A percentile compares a stretch with the other conserved stretches of the same genome.
Conservation (phyloP, 2,888 invertebrate genomes). For the Dynastes tityus region DNA sequence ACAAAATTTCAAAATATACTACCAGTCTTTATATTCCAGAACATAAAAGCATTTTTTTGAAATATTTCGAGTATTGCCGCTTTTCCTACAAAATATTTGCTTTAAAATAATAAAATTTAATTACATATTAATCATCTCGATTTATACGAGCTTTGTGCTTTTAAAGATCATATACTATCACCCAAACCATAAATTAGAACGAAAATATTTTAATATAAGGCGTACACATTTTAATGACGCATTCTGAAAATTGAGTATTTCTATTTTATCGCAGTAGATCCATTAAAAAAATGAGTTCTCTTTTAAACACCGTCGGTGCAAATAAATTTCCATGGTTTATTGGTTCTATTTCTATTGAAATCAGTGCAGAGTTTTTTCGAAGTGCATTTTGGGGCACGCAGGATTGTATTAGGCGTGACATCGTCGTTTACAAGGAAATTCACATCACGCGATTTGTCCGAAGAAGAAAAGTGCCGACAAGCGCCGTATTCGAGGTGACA, state of each 20-base stretch:
- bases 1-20: no score
- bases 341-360: conserved; percentile 20
- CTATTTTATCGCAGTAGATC: conserved; percentile 1
- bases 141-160: neutral
- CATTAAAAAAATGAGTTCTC: neutral
- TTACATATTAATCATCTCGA: conserved; percentile 12
- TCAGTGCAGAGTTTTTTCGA: neutral
- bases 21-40: no score
- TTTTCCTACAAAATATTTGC: neutral
- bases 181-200: neutral
- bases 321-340: conserved; percentile 25
- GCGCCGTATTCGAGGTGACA: conserved; percentile 6
- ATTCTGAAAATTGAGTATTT: conserved; percentile 2
- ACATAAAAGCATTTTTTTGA: no score
- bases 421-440: conserved; percentile 23
- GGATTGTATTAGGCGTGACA: conserved; percentile 1
- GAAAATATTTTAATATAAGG: conserved; percentile 1
- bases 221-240: neutral
- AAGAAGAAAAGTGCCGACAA: neutral
- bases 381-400: neutral
- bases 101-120: conserved; percentile 11
- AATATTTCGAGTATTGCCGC: neutral
- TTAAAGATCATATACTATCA: neutral
- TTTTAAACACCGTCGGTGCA: conserved; percentile 5
- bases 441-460: conserved; percentile 19